phyloP scores from a whole-genome alignment of 2,888 invertebrate species.

The Melieria omissa region DNA sequence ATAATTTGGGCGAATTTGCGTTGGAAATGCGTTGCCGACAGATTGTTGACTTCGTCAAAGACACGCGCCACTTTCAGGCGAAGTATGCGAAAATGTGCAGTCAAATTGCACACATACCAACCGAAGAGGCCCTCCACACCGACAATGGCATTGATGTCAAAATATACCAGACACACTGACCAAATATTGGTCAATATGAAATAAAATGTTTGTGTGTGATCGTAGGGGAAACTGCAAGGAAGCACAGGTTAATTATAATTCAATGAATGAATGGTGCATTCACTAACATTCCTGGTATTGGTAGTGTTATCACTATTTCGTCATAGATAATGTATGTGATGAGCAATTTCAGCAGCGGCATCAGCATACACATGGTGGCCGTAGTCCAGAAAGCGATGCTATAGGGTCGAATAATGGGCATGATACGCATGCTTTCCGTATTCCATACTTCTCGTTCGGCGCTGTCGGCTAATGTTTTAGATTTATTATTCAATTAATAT shows the following conservation, averaged over 20 bases:
- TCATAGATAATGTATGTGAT: too few species aligned
- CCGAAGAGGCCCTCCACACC: constrained; percentile 38
- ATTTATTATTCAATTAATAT: too few species aligned
- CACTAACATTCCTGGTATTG: background rate
- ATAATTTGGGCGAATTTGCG: constrained; percentile 8
- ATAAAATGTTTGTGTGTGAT: constrained; percentile 4
- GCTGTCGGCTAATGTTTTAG: too few species aligned
- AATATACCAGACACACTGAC: background rate
- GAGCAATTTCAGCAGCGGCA: too few species aligned
- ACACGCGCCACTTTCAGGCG: constrained; percentile 26
- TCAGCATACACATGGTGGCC: too few species aligned
- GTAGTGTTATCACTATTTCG: too few species aligned
- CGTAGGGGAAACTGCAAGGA: constrained; percentile 15
- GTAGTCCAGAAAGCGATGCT: too few species aligned
- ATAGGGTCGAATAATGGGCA: too few species aligned
- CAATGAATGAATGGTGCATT: too few species aligned
- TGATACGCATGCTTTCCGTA: too few species aligned
- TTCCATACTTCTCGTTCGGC: too few species aligned
- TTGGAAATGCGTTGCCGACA: background rate
- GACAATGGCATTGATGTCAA: constrained; percentile 14
- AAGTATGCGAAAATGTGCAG: constrained; percentile 41
- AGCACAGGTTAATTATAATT: too few species aligned
- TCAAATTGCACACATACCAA: constrained; percentile 40
- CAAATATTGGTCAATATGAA: constrained; percentile 8
- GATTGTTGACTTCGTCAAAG: background rate